These are phyloP conservation scores for Microctenopoma stevenorrisi DNA, from an alignment of 2,797 vertebrate species.

Conservation along the genomic window DNA sequence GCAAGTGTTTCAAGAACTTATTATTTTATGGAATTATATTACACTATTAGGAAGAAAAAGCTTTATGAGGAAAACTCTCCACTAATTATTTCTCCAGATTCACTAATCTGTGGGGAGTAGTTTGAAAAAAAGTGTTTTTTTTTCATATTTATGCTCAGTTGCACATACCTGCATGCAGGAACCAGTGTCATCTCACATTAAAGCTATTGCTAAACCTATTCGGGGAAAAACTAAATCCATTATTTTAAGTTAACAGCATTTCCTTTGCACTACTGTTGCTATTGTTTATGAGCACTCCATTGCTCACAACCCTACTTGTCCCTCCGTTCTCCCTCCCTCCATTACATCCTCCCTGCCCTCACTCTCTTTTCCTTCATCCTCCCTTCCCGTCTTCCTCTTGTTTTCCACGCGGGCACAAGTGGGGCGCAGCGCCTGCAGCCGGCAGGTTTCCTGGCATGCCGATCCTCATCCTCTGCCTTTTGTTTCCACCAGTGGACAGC, in stretches of 20 bases:
- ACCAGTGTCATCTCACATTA: not conserved
- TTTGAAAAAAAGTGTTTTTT: not conserved
- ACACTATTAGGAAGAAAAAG: not conserved
- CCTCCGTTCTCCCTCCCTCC: conserved; percentile 33
- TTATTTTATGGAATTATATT: conserved; percentile 16
- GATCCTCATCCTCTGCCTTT: conserved; percentile 86
- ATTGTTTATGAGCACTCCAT: conserved; percentile 48
- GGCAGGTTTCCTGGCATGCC: conserved; percentile 81
- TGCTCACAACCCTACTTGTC: conserved; percentile 30
- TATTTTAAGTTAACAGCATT: conserved; percentile 25
- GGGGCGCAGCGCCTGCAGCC: conserved; percentile 62
- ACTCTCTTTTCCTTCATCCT: conserved; percentile 48
- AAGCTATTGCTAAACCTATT: conserved; percentile 7
- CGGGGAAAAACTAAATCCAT: conserved; percentile 29
- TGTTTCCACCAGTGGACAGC: conserved; percentile 84
- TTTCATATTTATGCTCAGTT: not conserved
- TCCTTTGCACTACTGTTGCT: conserved; percentile 28
- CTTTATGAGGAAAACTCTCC: conserved; percentile 3
- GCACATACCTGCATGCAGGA: not conserved
- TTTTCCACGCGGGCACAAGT: conserved; percentile 78
- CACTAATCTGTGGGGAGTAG: not conserved
- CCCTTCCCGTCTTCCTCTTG: conserved; percentile 78
- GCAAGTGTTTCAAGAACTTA: conserved; percentile 26
- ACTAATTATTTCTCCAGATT: conserved; percentile 1
- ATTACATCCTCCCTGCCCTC: conserved; percentile 37